Evolutionary conservation across 2,113 vertebrate genomes (phyloP).

Genomic region (Rafetus swinhoei): DNA sequence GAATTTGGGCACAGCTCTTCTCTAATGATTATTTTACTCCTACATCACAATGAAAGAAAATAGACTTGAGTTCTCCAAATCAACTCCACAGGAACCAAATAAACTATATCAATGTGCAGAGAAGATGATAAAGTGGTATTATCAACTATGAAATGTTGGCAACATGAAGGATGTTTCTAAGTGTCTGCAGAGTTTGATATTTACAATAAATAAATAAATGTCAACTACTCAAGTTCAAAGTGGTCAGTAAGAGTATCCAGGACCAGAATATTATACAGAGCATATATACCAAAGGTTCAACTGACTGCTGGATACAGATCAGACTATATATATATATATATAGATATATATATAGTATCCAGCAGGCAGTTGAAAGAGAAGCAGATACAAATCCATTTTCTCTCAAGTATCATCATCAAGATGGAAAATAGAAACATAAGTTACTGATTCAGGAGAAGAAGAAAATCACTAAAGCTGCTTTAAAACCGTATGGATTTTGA

Average conservation of each 20-base stretch:
- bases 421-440: neutral
- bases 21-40: constrained; percentile 37
- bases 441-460: neutral
- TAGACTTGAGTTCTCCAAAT: neutral
- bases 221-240: constrained; percentile 10
- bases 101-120: constrained; percentile 31
- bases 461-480: neutral
- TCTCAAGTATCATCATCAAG: neutral
- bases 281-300: neutral
- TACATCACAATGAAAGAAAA: constrained; percentile 24
- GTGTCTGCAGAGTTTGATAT: constrained; percentile 33
- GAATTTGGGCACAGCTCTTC: neutral
- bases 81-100: constrained; percentile 45
- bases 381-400: neutral
- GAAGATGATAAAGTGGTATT: constrained; percentile 26
- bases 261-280: neutral
- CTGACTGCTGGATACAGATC: neutral
- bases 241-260: neutral
- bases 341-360: too few species aligned
- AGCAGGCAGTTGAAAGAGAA: neutral
- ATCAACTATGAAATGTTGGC: constrained; percentile 25
- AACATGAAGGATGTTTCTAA: constrained; percentile 12
- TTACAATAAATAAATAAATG: constrained; percentile 50
- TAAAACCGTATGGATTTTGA: neutral
- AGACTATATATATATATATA: neutral